These are phyloP conservation scores for Drosophila seguyi DNA, from an alignment of 1,140 invertebrate species.

Conservation along the genomic window DNA sequence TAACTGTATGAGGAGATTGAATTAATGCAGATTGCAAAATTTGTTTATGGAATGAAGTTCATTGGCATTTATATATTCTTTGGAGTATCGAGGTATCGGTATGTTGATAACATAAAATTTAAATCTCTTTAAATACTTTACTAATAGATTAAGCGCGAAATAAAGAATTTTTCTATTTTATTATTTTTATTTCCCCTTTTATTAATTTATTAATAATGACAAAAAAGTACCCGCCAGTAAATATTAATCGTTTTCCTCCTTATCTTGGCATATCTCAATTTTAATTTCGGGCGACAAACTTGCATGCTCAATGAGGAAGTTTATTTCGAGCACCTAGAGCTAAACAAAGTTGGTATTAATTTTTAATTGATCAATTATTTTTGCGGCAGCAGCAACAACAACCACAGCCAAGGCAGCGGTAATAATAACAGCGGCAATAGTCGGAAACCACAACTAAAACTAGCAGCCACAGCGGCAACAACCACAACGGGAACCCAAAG, in stretches of 20 bases:
- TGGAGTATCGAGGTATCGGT: not conserved
- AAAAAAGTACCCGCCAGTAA: not conserved
- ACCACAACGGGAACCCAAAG: conserved; percentile 27
- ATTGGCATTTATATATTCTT: not conserved
- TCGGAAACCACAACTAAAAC: conserved; percentile 39
- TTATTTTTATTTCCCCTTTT: not conserved
- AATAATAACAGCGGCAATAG: conserved; percentile 28
- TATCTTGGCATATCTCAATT: conserved; percentile 32
- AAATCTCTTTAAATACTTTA: not conserved
- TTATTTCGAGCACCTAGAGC: conserved; percentile 62
- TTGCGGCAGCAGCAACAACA: conserved; percentile 30
- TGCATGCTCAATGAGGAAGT: conserved; percentile 54
- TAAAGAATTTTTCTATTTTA: not conserved
- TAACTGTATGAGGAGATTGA: not conserved
- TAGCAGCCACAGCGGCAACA: not conserved
- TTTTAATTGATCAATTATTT: conserved; percentile 82
- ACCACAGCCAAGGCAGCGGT: conserved; percentile 13
- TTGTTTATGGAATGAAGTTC: not conserved
- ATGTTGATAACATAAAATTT: not conserved
- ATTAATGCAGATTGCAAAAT: conserved; percentile 8
- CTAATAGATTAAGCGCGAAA: too few relatives aligned
- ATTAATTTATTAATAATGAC: conserved; percentile 7
- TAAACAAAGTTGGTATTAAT: conserved; percentile 77
- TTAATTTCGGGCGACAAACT: conserved; percentile 27
- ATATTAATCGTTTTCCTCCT: conserved; percentile 14